Percentiles rank a stretch among this genome's conserved stretches.
phyloP scores from a whole-genome alignment of 2,113 vertebrate genomes.

The Lycaon pictus region DNA sequence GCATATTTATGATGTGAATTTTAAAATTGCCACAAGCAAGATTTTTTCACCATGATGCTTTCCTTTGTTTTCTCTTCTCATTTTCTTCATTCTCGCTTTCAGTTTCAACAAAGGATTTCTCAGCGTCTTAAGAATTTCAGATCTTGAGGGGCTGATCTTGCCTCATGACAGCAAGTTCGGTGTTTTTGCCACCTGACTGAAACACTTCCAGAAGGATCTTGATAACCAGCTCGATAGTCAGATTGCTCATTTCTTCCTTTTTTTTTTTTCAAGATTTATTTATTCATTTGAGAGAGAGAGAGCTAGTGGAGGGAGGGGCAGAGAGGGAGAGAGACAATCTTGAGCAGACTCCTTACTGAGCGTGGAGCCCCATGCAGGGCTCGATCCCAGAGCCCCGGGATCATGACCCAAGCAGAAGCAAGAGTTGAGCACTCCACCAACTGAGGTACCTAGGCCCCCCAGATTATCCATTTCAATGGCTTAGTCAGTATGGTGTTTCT shows the following conservation, averaged over 20 bases:
- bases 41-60: constrained; percentile 81
- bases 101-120: constrained; percentile 89
- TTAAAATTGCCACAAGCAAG: constrained; percentile 77
- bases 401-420: not conserved
- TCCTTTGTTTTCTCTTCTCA: constrained; percentile 90
- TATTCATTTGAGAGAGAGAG: not conserved
- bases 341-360: not conserved
- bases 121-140: constrained; percentile 90
- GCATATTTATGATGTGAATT: constrained; percentile 73
- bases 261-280: not conserved
- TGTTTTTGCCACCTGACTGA: constrained; percentile 89
- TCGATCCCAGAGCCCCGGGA: not conserved
- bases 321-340: not conserved
- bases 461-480: constrained; percentile 89
- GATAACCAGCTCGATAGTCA: constrained; percentile 90
- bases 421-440: not conserved
- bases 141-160: constrained; percentile 89
- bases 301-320: not conserved
- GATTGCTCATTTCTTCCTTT: constrained; percentile 83
- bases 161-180: constrained; percentile 89
- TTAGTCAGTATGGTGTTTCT: constrained; percentile 91
- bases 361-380: not conserved
- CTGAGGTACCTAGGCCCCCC: not conserved
- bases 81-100: constrained; percentile 89
- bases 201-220: not conserved